phyloP scores from a whole-genome alignment of 2,113 vertebrate genomes.

The Gnathonemus longibarbis region DNA sequence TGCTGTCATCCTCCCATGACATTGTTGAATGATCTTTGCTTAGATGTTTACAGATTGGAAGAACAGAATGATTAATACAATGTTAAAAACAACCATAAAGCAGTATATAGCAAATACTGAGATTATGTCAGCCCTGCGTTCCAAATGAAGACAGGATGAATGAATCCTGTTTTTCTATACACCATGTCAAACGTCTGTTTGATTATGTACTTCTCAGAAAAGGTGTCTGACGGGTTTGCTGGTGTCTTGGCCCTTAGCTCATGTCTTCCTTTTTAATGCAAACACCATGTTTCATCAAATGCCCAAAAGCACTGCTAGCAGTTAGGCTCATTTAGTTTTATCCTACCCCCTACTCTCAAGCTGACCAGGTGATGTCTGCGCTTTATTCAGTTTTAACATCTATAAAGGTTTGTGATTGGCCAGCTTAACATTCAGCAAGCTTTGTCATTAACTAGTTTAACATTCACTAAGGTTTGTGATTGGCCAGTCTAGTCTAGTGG shows the following conservation, averaged over 20 bases:
- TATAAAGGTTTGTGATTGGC: neutral
- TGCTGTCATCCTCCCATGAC: neutral
- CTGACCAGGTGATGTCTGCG: neutral
- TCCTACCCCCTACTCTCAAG: neutral
- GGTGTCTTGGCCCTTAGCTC: neutral
- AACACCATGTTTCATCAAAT: neutral
- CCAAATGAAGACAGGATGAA: neutral
- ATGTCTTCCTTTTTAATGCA: neutral
- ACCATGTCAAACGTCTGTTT: neutral
- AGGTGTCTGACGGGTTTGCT: neutral
- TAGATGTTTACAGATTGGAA: neutral
- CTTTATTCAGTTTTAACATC: neutral
- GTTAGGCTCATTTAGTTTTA: neutral
- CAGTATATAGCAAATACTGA: neutral
- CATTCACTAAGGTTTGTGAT: neutral
- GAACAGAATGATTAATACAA: neutral
- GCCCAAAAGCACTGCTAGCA: neutral
- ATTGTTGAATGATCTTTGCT: neutral
- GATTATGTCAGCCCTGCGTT: neutral
- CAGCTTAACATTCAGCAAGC: neutral
- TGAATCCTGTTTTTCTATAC: neutral
- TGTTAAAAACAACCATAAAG: neutral
- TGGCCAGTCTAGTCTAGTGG: neutral
- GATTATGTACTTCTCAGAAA: neutral
- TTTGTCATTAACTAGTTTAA: neutral